phyloP scores from a whole-genome alignment of 2,888 invertebrate species.

The Arenicola marina region DNA sequence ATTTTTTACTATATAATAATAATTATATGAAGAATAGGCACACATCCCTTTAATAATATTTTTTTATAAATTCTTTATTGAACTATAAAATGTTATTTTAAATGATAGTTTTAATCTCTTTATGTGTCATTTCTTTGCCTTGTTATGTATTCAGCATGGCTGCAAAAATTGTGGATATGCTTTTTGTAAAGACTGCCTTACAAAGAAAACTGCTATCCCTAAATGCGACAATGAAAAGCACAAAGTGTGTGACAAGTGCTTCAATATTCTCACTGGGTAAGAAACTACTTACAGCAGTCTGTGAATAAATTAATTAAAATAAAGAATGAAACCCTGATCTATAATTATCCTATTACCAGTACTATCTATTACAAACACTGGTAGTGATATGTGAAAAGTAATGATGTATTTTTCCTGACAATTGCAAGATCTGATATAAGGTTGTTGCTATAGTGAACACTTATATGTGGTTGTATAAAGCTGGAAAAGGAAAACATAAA shows the following conservation, averaged over 20 bases:
- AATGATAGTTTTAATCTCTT: not conserved
- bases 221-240: constrained; percentile 68
- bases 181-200: constrained; percentile 81
- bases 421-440: no score
- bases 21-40: no score
- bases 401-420: no score
- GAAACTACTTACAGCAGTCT: constrained; percentile 16
- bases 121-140: not conserved
- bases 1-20: no score
- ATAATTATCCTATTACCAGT: no score
- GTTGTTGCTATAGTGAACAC: no score
- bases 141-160: constrained; percentile 70
- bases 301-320: no score
- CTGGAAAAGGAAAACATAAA: not conserved
- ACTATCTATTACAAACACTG: no score
- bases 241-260: constrained; percentile 71
- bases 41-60: no score
- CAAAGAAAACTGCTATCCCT: constrained; percentile 72
- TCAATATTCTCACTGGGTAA: constrained; percentile 57
- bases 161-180: constrained; percentile 84
- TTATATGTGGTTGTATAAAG: not conserved
- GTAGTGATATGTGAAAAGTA: no score
- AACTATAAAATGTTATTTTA: constrained; percentile 8
- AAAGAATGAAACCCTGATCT: no score
- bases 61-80: no score